These are phyloP conservation scores for Leptinotarsa tumamoca DNA, from an alignment of 2,888 invertebrate genomes.

Conservation along the genomic window DNA sequence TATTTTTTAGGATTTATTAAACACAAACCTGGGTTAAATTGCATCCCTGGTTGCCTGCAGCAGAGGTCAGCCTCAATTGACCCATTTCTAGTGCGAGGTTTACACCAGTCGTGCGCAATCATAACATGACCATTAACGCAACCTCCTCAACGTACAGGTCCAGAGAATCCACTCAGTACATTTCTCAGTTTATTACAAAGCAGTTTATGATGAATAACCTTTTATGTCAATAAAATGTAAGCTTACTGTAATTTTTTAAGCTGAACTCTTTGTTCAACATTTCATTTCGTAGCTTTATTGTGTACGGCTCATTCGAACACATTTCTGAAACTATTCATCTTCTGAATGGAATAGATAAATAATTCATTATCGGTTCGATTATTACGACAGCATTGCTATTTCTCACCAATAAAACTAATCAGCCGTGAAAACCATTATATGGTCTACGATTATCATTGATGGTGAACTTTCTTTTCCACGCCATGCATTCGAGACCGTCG, in stretches of 20 bases:
- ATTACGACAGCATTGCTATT: slow-evolving; percentile 38
- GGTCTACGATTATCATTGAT: slow-evolving; percentile 32
- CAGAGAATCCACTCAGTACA: too few relatives aligned
- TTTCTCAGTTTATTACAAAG: too few relatives aligned
- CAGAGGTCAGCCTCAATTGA: too few relatives aligned
- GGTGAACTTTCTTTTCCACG: slow-evolving; percentile 38
- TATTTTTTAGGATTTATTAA: too few relatives aligned
- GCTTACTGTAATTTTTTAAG: background rate
- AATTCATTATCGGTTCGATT: slow-evolving; percentile 14
- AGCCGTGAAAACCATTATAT: slow-evolving; percentile 37
- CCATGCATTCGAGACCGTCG: slow-evolving; percentile 34
- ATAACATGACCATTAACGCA: too few relatives aligned
- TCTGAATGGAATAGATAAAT: slow-evolving; percentile 9
- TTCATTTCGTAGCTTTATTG: background rate
- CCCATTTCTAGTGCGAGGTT: too few relatives aligned
- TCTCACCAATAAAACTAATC: slow-evolving; percentile 41
- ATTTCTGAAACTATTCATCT: background rate
- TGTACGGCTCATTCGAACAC: background rate
- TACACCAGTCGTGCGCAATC: too few relatives aligned
- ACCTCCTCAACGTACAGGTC: too few relatives aligned
- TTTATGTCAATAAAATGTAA: background rate
- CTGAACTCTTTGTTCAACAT: background rate
- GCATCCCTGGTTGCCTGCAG: too few relatives aligned
- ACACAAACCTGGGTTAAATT: too few relatives aligned
- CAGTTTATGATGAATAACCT: too few relatives aligned